phyloP scores from a whole-genome alignment of 2,888 invertebrate genomes.

The Leptinotarsa tumamoca region DNA sequence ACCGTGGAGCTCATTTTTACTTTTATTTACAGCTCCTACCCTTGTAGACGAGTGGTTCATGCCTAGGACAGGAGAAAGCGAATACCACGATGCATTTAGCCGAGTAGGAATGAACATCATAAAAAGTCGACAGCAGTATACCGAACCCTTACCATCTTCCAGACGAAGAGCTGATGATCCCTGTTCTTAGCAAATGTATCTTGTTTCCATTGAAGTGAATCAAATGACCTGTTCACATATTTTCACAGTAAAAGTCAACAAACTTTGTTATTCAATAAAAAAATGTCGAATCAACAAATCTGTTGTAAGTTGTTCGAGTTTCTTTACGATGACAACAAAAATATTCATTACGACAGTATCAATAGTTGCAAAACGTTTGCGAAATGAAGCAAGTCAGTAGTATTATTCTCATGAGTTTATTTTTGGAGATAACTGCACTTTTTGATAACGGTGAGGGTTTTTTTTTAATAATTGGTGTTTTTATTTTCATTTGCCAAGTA shows the following conservation, averaged over 20 bases:
- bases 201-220: background rate
- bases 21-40: conserved; percentile 62
- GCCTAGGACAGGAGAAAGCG: conserved; percentile 72
- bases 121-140: conserved; percentile 73
- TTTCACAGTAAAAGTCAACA: background rate
- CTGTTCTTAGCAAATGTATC: conserved; percentile 54
- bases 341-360: background rate
- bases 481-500: background rate
- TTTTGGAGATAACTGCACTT: background rate
- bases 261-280: conserved; percentile 2
- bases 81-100: conserved; percentile 74
- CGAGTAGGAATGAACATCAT: conserved; percentile 72
- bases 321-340: background rate
- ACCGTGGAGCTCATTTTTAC: too few relatives aligned
- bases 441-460: conserved; percentile 31
- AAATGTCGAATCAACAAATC: background rate
- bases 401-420: background rate
- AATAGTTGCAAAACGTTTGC: background rate
- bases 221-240: background rate
- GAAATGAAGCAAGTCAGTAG: conserved; percentile 14
- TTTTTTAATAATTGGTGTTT: background rate
- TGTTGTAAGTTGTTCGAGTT: background rate
- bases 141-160: conserved; percentile 74
- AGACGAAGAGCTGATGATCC: conserved; percentile 72
- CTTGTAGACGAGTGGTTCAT: conserved; percentile 70